phyloP scores from a whole-genome alignment of 2,113 vertebrate species.

The Sphaerodactylus townsendi region DNA sequence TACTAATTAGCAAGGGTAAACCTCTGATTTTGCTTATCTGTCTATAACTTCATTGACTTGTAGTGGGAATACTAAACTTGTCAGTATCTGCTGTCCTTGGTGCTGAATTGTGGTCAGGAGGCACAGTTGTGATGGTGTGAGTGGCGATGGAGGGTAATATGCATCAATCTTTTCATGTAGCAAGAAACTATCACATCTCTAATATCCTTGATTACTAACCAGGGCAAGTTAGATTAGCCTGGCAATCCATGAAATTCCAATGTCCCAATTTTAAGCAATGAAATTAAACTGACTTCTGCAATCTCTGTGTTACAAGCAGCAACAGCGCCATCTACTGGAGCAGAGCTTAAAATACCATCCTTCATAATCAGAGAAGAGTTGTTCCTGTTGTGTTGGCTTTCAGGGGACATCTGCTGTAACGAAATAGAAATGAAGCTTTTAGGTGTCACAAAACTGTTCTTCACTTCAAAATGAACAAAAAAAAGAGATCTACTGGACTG shows the following conservation, averaged over 20 bases:
- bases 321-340: slow-evolving; percentile 73
- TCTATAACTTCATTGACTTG: neutral
- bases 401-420: neutral
- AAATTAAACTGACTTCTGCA: neutral
- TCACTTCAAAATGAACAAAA: neutral
- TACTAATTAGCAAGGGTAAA: slow-evolving; percentile 16
- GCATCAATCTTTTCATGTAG: neutral
- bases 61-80: slow-evolving; percentile 5
- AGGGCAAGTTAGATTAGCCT: neutral
- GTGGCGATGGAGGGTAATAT: neutral
- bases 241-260: neutral
- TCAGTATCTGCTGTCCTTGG: neutral
- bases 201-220: neutral
- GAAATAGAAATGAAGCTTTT: neutral
- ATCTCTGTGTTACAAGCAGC: slow-evolving; percentile 19
- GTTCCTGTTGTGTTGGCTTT: neutral
- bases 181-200: neutral
- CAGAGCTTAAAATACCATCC: slow-evolving; percentile 11
- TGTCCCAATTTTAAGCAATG: neutral
- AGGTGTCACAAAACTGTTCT: neutral
- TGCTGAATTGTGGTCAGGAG: neutral
- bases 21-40: neutral
- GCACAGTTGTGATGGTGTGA: neutral
- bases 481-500: neutral
- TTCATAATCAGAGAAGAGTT: neutral